Base-by-base conservation (phyloP, 1,140 invertebrate species). In the Anoplolepis gracilipes region DNA sequence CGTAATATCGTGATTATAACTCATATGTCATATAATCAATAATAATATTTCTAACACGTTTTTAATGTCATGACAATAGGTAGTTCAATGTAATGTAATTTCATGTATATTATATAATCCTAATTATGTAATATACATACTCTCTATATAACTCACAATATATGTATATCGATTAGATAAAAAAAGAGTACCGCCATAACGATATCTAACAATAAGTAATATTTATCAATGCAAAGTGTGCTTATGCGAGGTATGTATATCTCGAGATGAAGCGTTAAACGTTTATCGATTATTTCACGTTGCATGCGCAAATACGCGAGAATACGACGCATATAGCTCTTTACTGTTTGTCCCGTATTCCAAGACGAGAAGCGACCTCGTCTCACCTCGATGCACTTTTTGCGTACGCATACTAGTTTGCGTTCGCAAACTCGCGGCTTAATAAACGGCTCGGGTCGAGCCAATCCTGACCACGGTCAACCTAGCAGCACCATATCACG, bases 391-490 rank as follows among this genome's bases (percentile, higher is more conserved):
- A 77, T 65, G 59, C 59, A 30, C n/a, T 59, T 79, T 76, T 75
- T 65, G 76, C 59, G 79, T 78, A 46, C 82, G 73, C 65, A 33
- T 10, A 4, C 22, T 25, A 39, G 59, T 65, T 33, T 13, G 59
- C 81, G 11, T 8, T 7, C 25, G 36, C 59, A 49, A 75, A 62
- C 64, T 86, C 79, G 42, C 79, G 85, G 76, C 42, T 85, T 81
- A 69, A 89, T 85, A 89, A 90, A 90, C 75, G 75, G 89, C 73
- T 87, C 85, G 87, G 89, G 82, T 87, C 85, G 87, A 77, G 69
- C 82, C 85, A 87, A 90, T 90, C 87, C 85, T 88, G 90, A 91
- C 90, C 89, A 91, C 84, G 85, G 87, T 89, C 89, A 91, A 91
- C 64, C 84, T 62, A 76, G 57, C 73, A 69, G 84, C 82, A 78